These are phyloP conservation scores for Aurelia sp. DNA, from an alignment of 30 jellyfish, hydroid and myxozoan species.

Conservation along the genomic window DNA sequence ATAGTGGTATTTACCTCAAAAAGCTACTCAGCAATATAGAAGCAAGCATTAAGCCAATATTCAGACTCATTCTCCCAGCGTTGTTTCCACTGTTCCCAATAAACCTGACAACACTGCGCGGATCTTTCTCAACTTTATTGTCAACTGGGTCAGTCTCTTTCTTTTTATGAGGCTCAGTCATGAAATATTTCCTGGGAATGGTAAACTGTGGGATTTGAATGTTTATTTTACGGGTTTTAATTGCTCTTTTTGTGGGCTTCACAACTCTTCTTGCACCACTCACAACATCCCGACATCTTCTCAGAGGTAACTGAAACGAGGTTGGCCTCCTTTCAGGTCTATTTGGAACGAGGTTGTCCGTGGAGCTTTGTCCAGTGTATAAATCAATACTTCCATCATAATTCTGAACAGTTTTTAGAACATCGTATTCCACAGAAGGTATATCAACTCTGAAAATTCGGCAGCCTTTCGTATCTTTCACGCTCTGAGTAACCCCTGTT, in stretches of 20 bases:
- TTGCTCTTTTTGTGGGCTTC: slow-evolving; percentile 27
- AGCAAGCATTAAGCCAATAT: too few relatives aligned
- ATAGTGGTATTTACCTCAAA: too few relatives aligned
- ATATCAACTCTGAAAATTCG: slow-evolving; percentile 63
- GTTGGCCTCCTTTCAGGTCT: slow-evolving; percentile 65
- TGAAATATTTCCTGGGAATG: slow-evolving; percentile 27
- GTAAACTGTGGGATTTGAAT: slow-evolving; percentile 43
- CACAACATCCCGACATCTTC: slow-evolving; percentile 67
- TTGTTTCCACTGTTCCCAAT: too few relatives aligned
- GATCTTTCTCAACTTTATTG: not conserved
- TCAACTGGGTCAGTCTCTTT: not conserved
- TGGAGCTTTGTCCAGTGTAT: slow-evolving; percentile 79
- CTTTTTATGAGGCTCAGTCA: slow-evolving; percentile 5
- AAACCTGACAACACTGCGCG: too few relatives aligned
- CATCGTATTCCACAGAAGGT: slow-evolving; percentile 81
- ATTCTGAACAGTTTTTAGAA: slow-evolving; percentile 35
- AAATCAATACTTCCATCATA: slow-evolving; percentile 52
- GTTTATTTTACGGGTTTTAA: slow-evolving; percentile 48
- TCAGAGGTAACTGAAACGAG: slow-evolving; percentile 74
- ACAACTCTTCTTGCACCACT: slow-evolving; percentile 24
- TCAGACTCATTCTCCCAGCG: too few relatives aligned
- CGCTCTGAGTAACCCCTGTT: slow-evolving; percentile 81
- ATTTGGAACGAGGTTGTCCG: slow-evolving; percentile 31
- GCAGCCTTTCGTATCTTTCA: slow-evolving; percentile 81
- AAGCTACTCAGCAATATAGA: too few relatives aligned